Evolutionary conservation across 2,888 invertebrate species (phyloP).

Genomic region (Clivina fossor): DNA sequence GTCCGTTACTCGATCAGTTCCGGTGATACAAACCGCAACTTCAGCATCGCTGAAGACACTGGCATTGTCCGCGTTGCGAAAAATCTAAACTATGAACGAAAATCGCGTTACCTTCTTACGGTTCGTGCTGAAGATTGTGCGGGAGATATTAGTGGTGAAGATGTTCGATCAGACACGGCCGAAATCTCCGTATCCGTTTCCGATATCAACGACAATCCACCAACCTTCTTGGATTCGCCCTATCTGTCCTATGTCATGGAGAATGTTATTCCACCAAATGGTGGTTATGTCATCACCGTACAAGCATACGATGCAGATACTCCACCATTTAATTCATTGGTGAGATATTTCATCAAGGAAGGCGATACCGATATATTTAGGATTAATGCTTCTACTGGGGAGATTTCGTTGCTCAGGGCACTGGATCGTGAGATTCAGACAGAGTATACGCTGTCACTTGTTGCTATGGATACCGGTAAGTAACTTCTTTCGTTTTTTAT

Average conservation of each 20-base stretch:
- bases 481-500: constrained; percentile 46
- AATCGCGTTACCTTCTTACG: constrained; percentile 78
- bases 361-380: constrained; percentile 89
- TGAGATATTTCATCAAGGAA: constrained; percentile 91
- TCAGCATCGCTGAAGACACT: constrained; percentile 88
- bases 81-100: constrained; percentile 90
- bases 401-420: constrained; percentile 79
- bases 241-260: constrained; percentile 93
- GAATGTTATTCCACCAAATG: constrained; percentile 80
- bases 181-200: constrained; percentile 81
- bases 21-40: constrained; percentile 89
- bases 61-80: constrained; percentile 90
- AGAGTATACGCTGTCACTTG: constrained; percentile 81
- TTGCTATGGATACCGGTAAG: constrained; percentile 94
- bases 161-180: constrained; percentile 71
- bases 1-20: constrained; percentile 86
- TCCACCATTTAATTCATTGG: constrained; percentile 84
- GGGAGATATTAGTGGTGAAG: constrained; percentile 61
- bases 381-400: constrained; percentile 89
- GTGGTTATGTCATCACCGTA: constrained; percentile 80
- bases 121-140: constrained; percentile 89
- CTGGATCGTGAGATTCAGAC: constrained; percentile 83
- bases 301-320: constrained; percentile 90
- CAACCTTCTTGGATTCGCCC: constrained; percentile 92
- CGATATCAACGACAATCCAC: constrained; percentile 93